Conservation (phyloP, 1,140 invertebrate genomes). For the Rhagoletis zephyria region DNA sequence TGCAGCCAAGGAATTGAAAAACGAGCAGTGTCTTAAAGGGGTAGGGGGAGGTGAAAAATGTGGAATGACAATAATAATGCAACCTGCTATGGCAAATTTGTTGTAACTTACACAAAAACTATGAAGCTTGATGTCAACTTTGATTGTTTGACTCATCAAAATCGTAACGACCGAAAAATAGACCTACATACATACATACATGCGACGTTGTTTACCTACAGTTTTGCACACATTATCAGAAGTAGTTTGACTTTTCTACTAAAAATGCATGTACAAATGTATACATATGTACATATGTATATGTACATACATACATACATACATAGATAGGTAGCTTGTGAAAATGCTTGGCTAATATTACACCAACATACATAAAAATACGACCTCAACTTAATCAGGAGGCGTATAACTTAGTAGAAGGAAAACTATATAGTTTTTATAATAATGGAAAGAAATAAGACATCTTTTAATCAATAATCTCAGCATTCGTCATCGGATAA, state of each 20-base stretch:
- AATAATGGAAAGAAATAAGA: no score
- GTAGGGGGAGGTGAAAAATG: neutral
- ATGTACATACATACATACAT: neutral
- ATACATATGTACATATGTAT: neutral
- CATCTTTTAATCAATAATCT: no score
- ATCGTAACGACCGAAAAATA: neutral
- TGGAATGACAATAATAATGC: neutral
- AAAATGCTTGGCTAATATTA: no score
- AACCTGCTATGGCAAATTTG: neutral
- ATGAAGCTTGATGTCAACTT: constrained; percentile 30
- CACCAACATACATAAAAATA: no score
- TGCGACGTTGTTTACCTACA: neutral
- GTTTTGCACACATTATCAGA: neutral
- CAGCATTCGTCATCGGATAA: no score
- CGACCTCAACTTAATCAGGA: no score
- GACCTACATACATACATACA: neutral
- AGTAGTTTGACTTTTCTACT: neutral
- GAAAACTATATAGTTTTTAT: no score
- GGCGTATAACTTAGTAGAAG: no score
- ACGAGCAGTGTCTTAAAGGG: neutral
- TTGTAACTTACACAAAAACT: neutral
- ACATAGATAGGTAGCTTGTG: no score
- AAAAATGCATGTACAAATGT: neutral
- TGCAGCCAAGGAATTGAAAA: neutral
- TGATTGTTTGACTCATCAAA: constrained; percentile 19